Evolutionary conservation across 1,140 invertebrate genomes (phyloP), one percentile per base, ranked within the genome.

Genomic region (Leptopilina clavipes): DNA sequence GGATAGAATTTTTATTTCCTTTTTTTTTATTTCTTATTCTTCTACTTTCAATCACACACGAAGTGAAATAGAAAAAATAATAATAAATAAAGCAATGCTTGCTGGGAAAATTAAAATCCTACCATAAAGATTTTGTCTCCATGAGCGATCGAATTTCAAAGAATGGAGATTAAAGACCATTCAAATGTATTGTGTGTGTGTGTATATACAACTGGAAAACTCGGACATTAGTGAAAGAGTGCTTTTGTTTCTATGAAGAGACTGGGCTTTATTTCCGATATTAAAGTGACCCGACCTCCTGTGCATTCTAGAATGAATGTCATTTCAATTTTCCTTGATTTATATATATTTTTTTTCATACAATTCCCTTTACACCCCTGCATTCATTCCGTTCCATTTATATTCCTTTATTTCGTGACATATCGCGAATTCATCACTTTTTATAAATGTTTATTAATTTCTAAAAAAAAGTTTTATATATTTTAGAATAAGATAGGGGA

Each of bases 191-290:
- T 40, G 9, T 40, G 9, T 40, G 9, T 40, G 9, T 40, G 54
- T 59, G 1, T 25, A 22, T 65, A 3, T n/a, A 12, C 8, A n/a
- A 5, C 22, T 37, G 22, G 25, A 65, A 65, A 65, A 31, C 59
- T 65, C 25, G 59, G 25, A 65, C 25, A 65, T 31, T 65, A 22
- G 12, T 37, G 59, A 65, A 65, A 65, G 59, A 65, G 59, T 65
- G 59, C 59, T 65, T 65, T 65, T 65, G 56, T 65, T 65, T 65
- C 22, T 31, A 65, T 65, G 11, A 65, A 65, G 25, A 65, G 56
- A 31, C 25, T 14, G 12, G 59, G 25, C 59, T 65, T 65, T 65
- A 31, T 65, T 65, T 65, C 12, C 59, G 25, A 65, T 31, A 65
- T 65, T 31, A 31, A 65, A 31, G 22, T 65, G 25, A 65, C 59